Evolutionary conservation across 2,888 invertebrate genomes (phyloP).

Genomic region (Ectobius pallidus): DNA sequence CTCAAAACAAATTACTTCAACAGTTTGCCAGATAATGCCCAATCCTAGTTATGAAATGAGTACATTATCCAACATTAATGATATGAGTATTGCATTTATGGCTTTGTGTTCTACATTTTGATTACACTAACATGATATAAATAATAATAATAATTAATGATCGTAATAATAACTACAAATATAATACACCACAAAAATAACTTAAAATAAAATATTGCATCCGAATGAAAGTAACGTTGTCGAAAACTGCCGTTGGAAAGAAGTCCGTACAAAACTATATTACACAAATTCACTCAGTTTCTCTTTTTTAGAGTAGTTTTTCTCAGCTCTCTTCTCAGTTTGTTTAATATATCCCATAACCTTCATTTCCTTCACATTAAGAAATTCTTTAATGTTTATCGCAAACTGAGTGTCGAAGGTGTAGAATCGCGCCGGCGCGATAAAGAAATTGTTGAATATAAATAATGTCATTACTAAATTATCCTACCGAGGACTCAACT

Average conservation of each 20-base stretch:
- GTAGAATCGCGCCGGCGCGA: not conserved
- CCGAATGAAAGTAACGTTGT: conserved; percentile 17
- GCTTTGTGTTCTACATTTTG: conserved; percentile 12
- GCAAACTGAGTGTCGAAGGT: not conserved
- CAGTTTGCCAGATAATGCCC: conserved; percentile 31
- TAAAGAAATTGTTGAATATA: not conserved
- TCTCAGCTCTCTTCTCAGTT: not conserved
- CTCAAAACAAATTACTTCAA: no score
- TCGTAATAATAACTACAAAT: conserved; percentile 25
- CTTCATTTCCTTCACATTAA: not conserved
- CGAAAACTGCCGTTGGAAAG: not conserved
- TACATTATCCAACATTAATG: conserved; percentile 10
- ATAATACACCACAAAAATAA: conserved; percentile 26
- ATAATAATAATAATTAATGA: conserved; percentile 30
- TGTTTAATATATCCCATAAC: not conserved
- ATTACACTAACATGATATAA: conserved; percentile 26
- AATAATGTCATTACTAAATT: not conserved
- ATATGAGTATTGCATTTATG: conserved; percentile 1
- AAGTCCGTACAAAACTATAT: conserved; percentile 27
- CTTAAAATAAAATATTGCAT: conserved; percentile 29
- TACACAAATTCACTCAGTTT: not conserved
- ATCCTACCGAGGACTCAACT: not conserved
- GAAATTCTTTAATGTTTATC: not conserved
- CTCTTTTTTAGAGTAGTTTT: not conserved
- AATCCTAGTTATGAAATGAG: not conserved